These are phyloP conservation scores for Brachypodius melanocephalos DNA, from an alignment of 2,113 vertebrate species.

Conservation along the genomic window DNA sequence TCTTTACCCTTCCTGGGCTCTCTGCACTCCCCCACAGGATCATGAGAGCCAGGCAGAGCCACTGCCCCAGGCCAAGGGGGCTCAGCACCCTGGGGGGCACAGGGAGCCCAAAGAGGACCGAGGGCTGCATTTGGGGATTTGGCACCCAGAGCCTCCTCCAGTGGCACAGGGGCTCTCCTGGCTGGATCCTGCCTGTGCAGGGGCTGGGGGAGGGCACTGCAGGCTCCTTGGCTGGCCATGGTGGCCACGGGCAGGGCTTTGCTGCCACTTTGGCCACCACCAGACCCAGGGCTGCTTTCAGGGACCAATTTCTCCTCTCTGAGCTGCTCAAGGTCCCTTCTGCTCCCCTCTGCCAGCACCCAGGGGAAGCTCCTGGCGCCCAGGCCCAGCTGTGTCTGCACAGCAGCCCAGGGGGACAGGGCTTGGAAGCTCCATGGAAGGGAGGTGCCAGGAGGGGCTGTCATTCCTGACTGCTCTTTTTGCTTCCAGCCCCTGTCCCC, in stretches of 20 bases:
- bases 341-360: not conserved
- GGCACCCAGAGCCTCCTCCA: not conserved
- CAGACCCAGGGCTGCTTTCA: not conserved
- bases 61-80: rapidly evolving
- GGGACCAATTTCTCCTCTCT: rapidly evolving
- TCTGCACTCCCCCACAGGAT: not conserved
- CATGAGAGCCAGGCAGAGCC: not conserved
- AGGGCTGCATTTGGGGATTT: not conserved
- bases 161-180: not conserved
- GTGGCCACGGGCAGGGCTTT: not conserved
- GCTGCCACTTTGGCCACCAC: not conserved
- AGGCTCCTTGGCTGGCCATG: not conserved
- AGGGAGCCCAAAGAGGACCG: not conserved
- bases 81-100: not conserved
- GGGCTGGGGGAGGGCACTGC: not conserved
- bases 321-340: not conserved
- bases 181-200: not conserved
- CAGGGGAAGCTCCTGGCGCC: not conserved
- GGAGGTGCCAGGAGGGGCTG: not conserved
- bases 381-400: not conserved
- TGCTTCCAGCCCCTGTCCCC: not conserved
- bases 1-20: not conserved
- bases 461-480: not conserved
- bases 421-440: rapidly evolving
- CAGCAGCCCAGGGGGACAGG: not conserved